A percentile compares a stretch with the other conserved stretches of the same genome.
phyloP scores from a whole-genome alignment of 2,797 vertebrate species.

The Neomorphus geoffroyi region DNA sequence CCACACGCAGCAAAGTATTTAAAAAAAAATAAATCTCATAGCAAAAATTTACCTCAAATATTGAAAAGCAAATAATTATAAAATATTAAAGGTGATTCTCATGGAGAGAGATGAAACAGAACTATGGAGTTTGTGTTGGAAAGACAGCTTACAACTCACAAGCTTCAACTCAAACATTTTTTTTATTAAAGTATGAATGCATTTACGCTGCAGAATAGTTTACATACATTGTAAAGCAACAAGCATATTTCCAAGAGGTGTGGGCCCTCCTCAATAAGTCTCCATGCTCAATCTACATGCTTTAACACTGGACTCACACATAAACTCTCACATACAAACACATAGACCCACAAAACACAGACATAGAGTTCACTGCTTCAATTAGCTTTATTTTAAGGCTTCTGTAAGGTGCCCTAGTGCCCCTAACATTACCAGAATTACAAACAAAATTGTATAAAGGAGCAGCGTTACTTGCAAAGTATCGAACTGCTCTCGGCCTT shows the following conservation, averaged over 20 bases:
- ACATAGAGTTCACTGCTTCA: slow-evolving; percentile 41
- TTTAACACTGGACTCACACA: slow-evolving; percentile 43
- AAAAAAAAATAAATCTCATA: background rate
- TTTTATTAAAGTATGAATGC: slow-evolving; percentile 81
- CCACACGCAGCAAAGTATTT: background rate
- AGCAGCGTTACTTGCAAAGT: slow-evolving; percentile 54
- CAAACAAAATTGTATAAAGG: slow-evolving; percentile 42
- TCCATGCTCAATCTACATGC: slow-evolving; percentile 71
- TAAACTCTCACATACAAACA: slow-evolving; percentile 36
- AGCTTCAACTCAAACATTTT: slow-evolving; percentile 68
- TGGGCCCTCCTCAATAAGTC: slow-evolving; percentile 49
- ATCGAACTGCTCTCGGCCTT: slow-evolving; percentile 45
- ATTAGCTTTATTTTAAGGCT: slow-evolving; percentile 75
- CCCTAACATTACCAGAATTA: slow-evolving; percentile 53
- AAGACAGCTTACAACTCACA: slow-evolving; percentile 48
- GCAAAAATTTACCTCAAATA: background rate
- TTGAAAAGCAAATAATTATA: background rate
- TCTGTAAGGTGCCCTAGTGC: slow-evolving; percentile 70
- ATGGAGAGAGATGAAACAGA: background rate
- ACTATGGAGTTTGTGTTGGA: background rate
- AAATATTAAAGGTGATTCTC: background rate
- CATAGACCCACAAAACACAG: slow-evolving; percentile 36
- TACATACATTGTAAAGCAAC: slow-evolving; percentile 77
- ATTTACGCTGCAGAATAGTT: slow-evolving; percentile 75
- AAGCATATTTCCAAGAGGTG: slow-evolving; percentile 71